Conservation (phyloP, 2,888 invertebrate genomes). For the Morpho achilles region DNA sequence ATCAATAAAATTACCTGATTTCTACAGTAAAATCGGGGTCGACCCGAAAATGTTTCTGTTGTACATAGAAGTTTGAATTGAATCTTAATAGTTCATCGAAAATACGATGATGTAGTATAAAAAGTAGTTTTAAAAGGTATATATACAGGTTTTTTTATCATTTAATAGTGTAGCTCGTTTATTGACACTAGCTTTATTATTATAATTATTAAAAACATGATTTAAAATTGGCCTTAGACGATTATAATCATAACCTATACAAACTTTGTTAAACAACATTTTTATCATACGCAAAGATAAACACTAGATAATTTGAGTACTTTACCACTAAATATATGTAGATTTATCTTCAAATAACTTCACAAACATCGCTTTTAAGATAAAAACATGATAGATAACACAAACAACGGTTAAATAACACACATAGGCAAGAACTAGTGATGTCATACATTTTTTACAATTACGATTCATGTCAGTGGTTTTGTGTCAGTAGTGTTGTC, state of each 20-base stretch:
- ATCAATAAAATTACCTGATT: conserved; percentile 27
- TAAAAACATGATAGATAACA: conserved; percentile 77
- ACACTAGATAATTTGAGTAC: conserved; percentile 61
- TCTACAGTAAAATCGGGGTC: conserved; percentile 34
- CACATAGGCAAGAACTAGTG: conserved; percentile 60
- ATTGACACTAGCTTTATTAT: conserved; percentile 35
- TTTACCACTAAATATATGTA: conserved; percentile 67
- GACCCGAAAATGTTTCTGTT: conserved; percentile 23
- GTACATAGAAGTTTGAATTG: conserved; percentile 1
- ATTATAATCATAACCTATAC: conserved; percentile 58
- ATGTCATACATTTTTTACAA: conserved; percentile 33
- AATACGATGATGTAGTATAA: not conserved
- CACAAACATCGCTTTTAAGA: conserved; percentile 71
- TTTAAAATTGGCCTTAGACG: conserved; percentile 37
- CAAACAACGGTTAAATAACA: conserved; percentile 53
- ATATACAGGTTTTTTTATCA: conserved; percentile 14
- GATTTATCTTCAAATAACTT: conserved; percentile 60
- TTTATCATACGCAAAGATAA: conserved; percentile 45
- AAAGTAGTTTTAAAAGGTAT: conserved; percentile 6
- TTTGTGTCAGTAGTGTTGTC: conserved; percentile 31
- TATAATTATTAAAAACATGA: conserved; percentile 67
- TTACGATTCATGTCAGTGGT: conserved; percentile 27
- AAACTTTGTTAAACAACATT: conserved; percentile 41
- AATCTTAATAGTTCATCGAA: conserved; percentile 4
- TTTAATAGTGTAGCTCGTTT: conserved; percentile 7